Evolutionary conservation across 2,113 vertebrate species (phyloP), one percentile per base, ranked within the genome.

Genomic region (Gila orcuttii): DNA sequence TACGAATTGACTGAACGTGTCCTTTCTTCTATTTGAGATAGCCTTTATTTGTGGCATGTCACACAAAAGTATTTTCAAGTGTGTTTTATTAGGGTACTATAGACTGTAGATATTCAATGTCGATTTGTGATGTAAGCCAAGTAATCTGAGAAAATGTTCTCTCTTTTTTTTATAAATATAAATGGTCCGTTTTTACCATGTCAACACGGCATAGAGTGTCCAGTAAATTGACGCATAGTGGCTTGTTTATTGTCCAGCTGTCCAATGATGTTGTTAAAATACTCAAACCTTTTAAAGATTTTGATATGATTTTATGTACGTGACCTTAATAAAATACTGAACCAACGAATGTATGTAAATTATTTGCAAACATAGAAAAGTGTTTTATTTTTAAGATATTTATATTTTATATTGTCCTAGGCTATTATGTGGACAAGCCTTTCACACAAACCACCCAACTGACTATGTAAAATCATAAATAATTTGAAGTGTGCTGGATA

Each of bases 251-350:
- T 95, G 93, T 87, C 84, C 39, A 93, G 88, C 86, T 89, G 93
- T 93, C 92, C 89, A 92, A 90, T 88, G 88, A 93, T 88, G 85
- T 91, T 91, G 25, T 90, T 89, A 92, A 91, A 89, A 93, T 88
- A 6, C 47, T 84, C 87, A 90, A 82, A 92, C 31, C 89, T 91
- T 95, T 93, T 1, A 71, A 90, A 76, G 89, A 91, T 94, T 96
- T 96, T 95, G 83, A 95, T 94, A 95, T 95, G 64, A 95, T 95
- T 95, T 95, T 94, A 93, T 95, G 95, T 95, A 95, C 89, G 92
- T 96, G 94, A 86, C 91, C 91, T 93, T 93, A 96, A 95, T 95
- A 95, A 95, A 95, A 93, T 50, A 87, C 86, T 90, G 64, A 87
- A 88, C 83, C 62, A 86, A 25, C 36, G 90, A 88, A 79, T 66